Conservation (phyloP, 2,888 invertebrate genomes). For the Lasioglossum villosulum region DNA sequence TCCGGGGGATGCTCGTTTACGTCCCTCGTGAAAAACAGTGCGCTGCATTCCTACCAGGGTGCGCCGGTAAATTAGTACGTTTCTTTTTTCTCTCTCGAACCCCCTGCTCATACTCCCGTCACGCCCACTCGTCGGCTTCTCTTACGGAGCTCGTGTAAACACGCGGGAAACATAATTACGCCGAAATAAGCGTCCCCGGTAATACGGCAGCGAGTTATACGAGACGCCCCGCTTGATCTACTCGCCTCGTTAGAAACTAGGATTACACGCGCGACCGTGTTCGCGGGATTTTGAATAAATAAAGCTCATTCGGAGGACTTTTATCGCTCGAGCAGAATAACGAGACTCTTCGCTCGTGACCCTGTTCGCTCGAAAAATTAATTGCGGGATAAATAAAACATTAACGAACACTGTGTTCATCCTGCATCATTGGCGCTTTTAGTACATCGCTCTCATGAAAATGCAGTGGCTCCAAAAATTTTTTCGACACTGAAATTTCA, state of each 20-base stretch:
- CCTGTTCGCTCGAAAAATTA: neutral
- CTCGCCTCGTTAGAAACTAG: constrained; percentile 13
- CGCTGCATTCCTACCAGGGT: constrained; percentile 55
- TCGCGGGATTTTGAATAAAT: constrained; percentile 3
- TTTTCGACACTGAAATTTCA: neutral
- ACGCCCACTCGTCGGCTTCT: constrained; percentile 8
- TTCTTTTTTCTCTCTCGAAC: constrained; percentile 35
- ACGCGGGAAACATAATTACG: constrained; percentile 58
- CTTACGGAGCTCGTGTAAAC: constrained; percentile 45
- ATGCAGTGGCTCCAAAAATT: neutral
- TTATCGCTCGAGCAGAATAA: neutral
- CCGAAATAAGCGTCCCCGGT: constrained; percentile 50
- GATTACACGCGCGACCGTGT: constrained; percentile 23
- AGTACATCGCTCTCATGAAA: neutral
- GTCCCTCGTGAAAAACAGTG: constrained; percentile 67
- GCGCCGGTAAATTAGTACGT: constrained; percentile 56
- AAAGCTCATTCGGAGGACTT: neutral
- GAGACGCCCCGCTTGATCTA: constrained; percentile 18
- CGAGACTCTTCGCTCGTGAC: neutral
- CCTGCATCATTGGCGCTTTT: neutral
- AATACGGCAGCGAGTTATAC: constrained; percentile 44
- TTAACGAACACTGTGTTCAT: neutral
- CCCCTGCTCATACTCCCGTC: neutral
- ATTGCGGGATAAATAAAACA: neutral
- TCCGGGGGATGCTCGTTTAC: constrained; percentile 64